phyloP scores from a whole-genome alignment of 2,888 invertebrate species.

The Argyra leucocephala region DNA sequence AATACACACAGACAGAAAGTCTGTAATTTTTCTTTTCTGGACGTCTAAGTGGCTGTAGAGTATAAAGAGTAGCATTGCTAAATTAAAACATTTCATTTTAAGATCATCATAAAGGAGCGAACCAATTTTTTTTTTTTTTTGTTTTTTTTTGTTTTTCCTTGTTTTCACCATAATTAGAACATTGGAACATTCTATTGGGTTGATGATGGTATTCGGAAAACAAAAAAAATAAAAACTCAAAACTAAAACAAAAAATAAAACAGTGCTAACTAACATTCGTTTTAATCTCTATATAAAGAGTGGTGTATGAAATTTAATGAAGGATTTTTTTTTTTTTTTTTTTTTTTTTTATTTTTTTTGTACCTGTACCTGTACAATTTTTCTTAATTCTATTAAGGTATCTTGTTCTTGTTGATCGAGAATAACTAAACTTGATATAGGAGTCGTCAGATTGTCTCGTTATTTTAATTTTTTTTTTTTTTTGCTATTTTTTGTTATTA shows the following conservation, averaged over 20 bases:
- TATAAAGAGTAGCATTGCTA: neutral
- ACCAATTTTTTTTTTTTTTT: neutral
- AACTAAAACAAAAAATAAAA: too few species aligned
- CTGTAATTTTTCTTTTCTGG: neutral
- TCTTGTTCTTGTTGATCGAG: conserved; percentile 1
- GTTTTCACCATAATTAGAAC: neutral
- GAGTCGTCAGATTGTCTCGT: neutral
- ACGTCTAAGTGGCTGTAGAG: neutral
- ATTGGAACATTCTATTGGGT: neutral
- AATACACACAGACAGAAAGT: too few species aligned
- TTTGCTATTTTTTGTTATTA: neutral
- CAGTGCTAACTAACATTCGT: neutral
- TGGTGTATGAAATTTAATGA: neutral
- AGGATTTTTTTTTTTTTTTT: neutral
- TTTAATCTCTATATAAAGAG: neutral
- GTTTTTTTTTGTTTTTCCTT: neutral
- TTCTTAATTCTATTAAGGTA: neutral
- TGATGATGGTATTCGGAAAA: neutral
- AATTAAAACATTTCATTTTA: neutral
- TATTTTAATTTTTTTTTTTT: conserved; percentile 5
- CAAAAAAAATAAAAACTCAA: neutral
- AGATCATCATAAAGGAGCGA: neutral
- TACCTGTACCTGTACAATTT: neutral
- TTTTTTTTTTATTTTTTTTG: neutral
- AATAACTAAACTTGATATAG: neutral